Conservation (phyloP, 2,113 vertebrate species). For the Tiliqua scincoides region DNA sequence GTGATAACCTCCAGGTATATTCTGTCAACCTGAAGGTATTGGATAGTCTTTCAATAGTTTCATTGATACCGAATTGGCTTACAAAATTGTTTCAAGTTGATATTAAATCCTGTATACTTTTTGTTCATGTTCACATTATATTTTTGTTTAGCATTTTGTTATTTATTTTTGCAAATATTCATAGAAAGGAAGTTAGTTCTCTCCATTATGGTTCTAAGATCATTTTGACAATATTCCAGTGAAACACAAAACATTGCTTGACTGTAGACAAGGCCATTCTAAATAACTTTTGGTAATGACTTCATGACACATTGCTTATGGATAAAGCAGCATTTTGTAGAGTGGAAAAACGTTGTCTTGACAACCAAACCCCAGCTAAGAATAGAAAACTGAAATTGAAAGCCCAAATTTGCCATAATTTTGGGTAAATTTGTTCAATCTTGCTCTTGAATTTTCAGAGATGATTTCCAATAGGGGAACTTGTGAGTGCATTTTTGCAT, state of each 20-base stretch:
- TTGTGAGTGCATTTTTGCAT: neutral
- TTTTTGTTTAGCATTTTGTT: neutral
- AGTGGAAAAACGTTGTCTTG: slow-evolving; percentile 65
- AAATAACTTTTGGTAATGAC: slow-evolving; percentile 40
- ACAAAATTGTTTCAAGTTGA: neutral
- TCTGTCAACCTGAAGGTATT: neutral
- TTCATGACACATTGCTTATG: slow-evolving; percentile 40
- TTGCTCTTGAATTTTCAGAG: slow-evolving; percentile 24
- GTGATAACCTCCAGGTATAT: neutral
- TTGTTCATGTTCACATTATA: neutral
- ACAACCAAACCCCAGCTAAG: slow-evolving; percentile 63
- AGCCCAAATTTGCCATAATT: slow-evolving; percentile 47
- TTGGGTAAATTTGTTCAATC: slow-evolving; percentile 20
- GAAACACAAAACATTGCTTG: slow-evolving; percentile 12
- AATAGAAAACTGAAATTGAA: slow-evolving; percentile 58
- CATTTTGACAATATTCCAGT: neutral
- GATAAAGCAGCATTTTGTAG: slow-evolving; percentile 40
- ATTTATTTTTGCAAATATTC: neutral
- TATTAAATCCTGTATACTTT: neutral
- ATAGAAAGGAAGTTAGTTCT: neutral
- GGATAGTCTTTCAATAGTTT: neutral
- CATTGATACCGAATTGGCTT: neutral
- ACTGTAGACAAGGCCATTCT: slow-evolving; percentile 10
- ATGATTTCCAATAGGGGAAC: neutral
- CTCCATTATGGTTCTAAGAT: slow-evolving; percentile 18